These are phyloP conservation scores for Dinocampus coccinellae DNA, from an alignment of 2,888 invertebrate genomes.

Conservation along the genomic window DNA sequence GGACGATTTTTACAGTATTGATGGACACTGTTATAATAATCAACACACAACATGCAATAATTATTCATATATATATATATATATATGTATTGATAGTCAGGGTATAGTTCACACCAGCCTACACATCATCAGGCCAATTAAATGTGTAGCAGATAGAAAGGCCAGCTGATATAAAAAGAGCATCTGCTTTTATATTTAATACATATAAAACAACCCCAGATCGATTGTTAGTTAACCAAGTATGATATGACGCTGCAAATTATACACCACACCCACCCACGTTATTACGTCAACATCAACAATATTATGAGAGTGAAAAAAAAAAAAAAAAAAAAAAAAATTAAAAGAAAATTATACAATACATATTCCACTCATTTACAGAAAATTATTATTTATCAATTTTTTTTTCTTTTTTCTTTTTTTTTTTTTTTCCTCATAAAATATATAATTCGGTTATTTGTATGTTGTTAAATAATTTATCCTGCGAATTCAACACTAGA, in stretches of 20 bases:
- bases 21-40: no score
- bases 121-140: constrained; percentile 48
- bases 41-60: constrained; percentile 30
- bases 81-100: no score
- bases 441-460: no score
- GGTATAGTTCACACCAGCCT: no score
- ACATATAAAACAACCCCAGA: constrained; percentile 37
- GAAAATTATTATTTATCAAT: no score
- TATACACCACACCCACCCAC: constrained; percentile 38
- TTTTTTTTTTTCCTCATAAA: no score
- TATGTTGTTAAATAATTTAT: neutral
- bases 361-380: no score
- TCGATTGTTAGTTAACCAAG: constrained; percentile 41
- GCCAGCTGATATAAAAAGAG: constrained; percentile 62
- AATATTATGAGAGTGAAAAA: constrained; percentile 20
- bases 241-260: constrained; percentile 41
- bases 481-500: no score
- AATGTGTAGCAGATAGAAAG: constrained; percentile 30
- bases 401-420: no score
- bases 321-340: constrained; percentile 13
- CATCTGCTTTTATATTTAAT: constrained; percentile 57
- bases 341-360: neutral
- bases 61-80: no score
- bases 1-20: no score
- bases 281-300: constrained; percentile 40